Evolutionary conservation across 1,140 invertebrate species (phyloP), one percentile per base, ranked within the genome.

Genomic region (Zaprionus africanus): DNA sequence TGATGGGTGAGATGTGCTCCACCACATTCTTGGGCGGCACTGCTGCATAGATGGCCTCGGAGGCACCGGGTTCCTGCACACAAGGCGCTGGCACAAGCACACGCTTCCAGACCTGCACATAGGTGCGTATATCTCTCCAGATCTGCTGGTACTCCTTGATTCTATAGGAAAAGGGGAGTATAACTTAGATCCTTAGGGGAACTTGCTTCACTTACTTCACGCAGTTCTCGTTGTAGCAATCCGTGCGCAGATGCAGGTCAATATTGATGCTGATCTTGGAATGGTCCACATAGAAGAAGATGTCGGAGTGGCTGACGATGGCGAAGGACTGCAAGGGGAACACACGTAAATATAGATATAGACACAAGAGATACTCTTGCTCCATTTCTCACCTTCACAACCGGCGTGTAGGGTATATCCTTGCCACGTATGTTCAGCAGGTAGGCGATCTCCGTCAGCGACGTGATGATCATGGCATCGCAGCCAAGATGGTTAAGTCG

Each of bases 361-460:
- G n/a, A n/a, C n/a, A n/a, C 2, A 22, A 2, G 22, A 22, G 22
- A 1, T 22, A n/a, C 4, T 41, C 7, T 41, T 17, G 7, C 19
- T 19, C 22, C n/a, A 4, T 22, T 22, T 28, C 51, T 34, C 22
- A 86, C 84, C 78, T 90, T 90, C 1, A 94, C 97, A 93, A 99
- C 96, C 0, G 98, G 98, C 28, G 96, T 98, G 87, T 96, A 97
- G 0, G 97, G 96, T 70, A 99, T 95, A 93, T 99, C 99, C 59
- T 95, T 94, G 5, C 98, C 98, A 7, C 99, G 94, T n/a, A 99
- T 95, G 92, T 99, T 99, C 17, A 99, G 94, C 5, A 99, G 93
- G 97, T 98, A 99, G 1, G 98, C 97, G 17, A 98, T 96, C 93
- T 99, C 98, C 83, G 99, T 98, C 38, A 99, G 92, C 2, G 97